Percentiles rank a stretch among this genome's conserved stretches.
Conservation (phyloP, 2,113 vertebrate genomes). For the Hydrolagus affinis region DNA sequence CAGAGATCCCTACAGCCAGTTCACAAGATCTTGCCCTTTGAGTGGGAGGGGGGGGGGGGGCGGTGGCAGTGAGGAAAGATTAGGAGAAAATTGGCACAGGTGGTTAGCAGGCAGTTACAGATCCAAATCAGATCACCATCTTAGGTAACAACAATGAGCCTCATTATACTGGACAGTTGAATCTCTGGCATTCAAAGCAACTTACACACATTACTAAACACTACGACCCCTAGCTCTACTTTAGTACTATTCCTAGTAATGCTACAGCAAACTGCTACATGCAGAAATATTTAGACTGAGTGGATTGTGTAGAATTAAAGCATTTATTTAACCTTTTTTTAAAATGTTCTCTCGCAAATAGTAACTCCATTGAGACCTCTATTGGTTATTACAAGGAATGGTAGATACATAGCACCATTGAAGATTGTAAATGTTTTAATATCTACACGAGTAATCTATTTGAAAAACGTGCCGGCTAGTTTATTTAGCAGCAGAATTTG, state of each 20-base stretch:
- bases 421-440: slow-evolving; percentile 45
- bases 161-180: background rate
- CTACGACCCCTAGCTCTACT: background rate
- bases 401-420: slow-evolving; percentile 71
- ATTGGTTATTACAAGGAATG: slow-evolving; percentile 66
- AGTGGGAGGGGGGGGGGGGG: no score
- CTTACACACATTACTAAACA: background rate
- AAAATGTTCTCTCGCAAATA: slow-evolving; percentile 46
- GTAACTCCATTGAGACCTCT: slow-evolving; percentile 63
- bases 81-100: no score
- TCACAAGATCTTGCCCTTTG: no score
- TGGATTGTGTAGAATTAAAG: slow-evolving; percentile 56
- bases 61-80: no score
- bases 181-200: slow-evolving; percentile 18
- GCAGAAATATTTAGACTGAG: slow-evolving; percentile 57
- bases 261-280: slow-evolving; percentile 51
- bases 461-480: slow-evolving; percentile 39
- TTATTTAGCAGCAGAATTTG: slow-evolving; percentile 43
- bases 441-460: slow-evolving; percentile 46
- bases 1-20: no score
- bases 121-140: no score
- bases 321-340: slow-evolving; percentile 49
- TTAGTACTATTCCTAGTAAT: slow-evolving; percentile 37
- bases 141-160: background rate
- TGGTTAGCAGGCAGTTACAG: no score